A percentile compares a stretch with the other conserved stretches of the same genome.
Evolutionary conservation across 1,140 invertebrate genomes (phyloP).

Genomic region (Eufriesea mexicana): DNA sequence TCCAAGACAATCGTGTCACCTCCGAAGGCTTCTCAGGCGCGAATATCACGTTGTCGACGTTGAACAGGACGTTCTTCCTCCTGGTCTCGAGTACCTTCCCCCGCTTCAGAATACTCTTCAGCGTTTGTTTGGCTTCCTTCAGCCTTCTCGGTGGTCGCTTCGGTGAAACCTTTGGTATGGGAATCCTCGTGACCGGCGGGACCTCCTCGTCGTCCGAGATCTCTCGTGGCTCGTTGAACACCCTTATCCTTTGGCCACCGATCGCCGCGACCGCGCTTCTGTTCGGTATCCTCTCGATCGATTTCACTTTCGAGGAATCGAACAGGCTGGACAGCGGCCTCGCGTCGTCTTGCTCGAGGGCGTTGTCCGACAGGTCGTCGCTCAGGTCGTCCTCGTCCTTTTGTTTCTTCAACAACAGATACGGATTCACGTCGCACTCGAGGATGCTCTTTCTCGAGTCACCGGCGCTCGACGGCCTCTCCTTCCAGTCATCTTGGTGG

Average conservation of each 20-base stretch:
- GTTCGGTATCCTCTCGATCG: slow-evolving; percentile 78
- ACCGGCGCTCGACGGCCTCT: slow-evolving; percentile 10
- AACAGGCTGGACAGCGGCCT: slow-evolving; percentile 64
- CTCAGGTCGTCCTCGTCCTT: slow-evolving; percentile 78
- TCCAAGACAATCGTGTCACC: slow-evolving; percentile 53
- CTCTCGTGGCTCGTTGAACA: slow-evolving; percentile 78
- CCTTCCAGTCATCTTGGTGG: slow-evolving; percentile 45
- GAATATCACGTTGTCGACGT: slow-evolving; percentile 80
- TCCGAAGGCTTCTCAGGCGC: slow-evolving; percentile 78
- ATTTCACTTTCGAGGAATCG: slow-evolving; percentile 78
- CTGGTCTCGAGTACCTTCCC: slow-evolving; percentile 76
- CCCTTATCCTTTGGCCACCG: slow-evolving; percentile 80
- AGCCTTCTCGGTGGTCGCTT: slow-evolving; percentile 78
- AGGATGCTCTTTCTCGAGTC: slow-evolving; percentile 87
- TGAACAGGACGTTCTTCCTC: slow-evolving; percentile 79
- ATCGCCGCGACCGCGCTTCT: slow-evolving; percentile 77
- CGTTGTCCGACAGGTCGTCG: slow-evolving; percentile 83
- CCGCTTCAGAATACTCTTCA: slow-evolving; percentile 83
- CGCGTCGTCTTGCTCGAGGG: slow-evolving; percentile 77
- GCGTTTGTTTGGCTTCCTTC: slow-evolving; percentile 74
- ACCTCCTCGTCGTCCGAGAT: slow-evolving; percentile 73
- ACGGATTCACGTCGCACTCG: slow-evolving; percentile 93
- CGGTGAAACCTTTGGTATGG: slow-evolving; percentile 80
- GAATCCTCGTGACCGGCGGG: slow-evolving; percentile 73
- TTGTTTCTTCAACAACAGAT: slow-evolving; percentile 87